Conservation (phyloP, 2,113 vertebrate species). For the Epinephelus lanceolatus region DNA sequence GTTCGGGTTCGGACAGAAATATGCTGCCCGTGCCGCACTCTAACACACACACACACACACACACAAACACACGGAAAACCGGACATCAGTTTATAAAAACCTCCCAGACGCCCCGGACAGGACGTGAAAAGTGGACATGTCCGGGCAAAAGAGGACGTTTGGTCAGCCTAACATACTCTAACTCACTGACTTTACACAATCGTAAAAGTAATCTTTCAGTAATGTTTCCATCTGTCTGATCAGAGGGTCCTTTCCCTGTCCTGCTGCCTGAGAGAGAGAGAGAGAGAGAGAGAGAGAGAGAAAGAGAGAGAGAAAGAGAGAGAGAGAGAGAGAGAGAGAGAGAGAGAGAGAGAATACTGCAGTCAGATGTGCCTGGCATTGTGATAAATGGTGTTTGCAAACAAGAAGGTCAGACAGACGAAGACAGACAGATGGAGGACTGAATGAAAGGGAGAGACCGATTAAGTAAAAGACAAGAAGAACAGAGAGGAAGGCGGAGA, state of each 20-base stretch:
- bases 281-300: background rate
- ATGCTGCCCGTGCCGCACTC: too few relatives aligned
- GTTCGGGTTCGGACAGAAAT: too few relatives aligned
- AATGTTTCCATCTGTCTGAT: background rate
- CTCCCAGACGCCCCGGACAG: too few relatives aligned
- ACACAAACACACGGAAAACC: too few relatives aligned
- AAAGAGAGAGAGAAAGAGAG: too few relatives aligned
- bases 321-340: constrained; percentile 15
- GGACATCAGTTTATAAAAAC: too few relatives aligned
- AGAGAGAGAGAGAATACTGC: constrained; percentile 64
- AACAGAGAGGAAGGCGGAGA: background rate
- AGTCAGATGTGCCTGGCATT: constrained; percentile 81
- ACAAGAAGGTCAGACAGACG: constrained; percentile 42
- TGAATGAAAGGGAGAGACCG: background rate
- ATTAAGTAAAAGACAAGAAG: background rate
- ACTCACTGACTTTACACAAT: background rate
- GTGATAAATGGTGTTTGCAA: constrained; percentile 61
- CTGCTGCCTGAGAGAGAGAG: constrained; percentile 14
- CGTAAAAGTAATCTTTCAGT: background rate
- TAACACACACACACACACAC: too few relatives aligned
- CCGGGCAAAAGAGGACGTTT: too few relatives aligned
- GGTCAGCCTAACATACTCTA: too few relatives aligned
- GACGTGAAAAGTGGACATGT: too few relatives aligned
- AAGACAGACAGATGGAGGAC: constrained; percentile 14
- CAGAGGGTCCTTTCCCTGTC: constrained; percentile 18